Conservation (phyloP, 30 jellyfish, hydroid and myxozoan genomes). For the Aurelia aurita region DNA sequence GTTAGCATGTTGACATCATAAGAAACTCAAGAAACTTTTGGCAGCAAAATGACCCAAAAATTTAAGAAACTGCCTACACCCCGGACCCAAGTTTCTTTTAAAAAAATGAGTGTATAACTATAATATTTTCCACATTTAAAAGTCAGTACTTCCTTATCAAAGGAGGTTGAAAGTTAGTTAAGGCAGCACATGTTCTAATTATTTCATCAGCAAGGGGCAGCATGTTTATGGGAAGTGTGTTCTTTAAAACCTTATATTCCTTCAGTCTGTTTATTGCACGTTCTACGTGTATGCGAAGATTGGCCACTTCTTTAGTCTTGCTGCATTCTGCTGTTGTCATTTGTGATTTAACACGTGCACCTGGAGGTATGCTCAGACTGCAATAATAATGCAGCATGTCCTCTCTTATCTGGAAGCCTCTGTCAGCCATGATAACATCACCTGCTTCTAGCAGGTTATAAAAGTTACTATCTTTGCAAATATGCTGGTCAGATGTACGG, state of each 20-base stretch:
- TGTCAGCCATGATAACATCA: slow-evolving; percentile 44
- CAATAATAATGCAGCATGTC: slow-evolving; percentile 46
- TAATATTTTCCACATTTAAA: too few species aligned
- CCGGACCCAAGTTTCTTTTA: too few species aligned
- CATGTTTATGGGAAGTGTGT: background rate
- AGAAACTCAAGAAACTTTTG: too few species aligned
- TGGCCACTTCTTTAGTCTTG: too few species aligned
- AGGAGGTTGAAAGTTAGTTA: background rate
- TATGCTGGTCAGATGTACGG: slow-evolving; percentile 47
- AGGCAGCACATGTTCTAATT: background rate
- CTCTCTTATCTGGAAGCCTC: slow-evolving; percentile 44
- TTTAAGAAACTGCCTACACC: too few species aligned
- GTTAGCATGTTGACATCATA: too few species aligned
- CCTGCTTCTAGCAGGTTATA: slow-evolving; percentile 38
- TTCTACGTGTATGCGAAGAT: background rate
- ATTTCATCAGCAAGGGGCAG: background rate
- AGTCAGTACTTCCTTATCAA: background rate
- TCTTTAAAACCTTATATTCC: background rate
- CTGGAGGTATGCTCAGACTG: slow-evolving; percentile 24
- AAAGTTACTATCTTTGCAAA: slow-evolving; percentile 62
- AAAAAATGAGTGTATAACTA: too few species aligned
- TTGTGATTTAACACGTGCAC: slow-evolving; percentile 39
- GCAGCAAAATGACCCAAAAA: too few species aligned
- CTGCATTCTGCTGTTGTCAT: slow-evolving; percentile 18
- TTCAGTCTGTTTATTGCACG: background rate